phyloP scores from a whole-genome alignment of 2,888 invertebrate species.

The Tuberolachnus salignus region DNA sequence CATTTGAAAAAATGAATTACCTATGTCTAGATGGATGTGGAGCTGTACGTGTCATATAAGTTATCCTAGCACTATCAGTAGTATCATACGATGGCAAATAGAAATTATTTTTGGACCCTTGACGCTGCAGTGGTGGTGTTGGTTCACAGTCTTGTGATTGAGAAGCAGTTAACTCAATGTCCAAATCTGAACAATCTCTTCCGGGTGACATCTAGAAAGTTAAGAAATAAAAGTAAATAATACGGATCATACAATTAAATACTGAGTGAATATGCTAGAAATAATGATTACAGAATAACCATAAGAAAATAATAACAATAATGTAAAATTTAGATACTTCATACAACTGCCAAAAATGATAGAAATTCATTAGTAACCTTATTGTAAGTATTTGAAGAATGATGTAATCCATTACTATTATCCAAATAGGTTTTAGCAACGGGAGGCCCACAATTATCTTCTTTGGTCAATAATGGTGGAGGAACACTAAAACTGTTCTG shows the following conservation, averaged over 20 bases:
- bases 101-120: conserved; percentile 85
- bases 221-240: too few species aligned
- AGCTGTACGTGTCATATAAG: conserved; percentile 47
- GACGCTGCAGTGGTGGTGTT: conserved; percentile 83
- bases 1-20: conserved; percentile 20
- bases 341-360: not conserved
- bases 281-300: not conserved
- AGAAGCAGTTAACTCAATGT: conserved; percentile 86
- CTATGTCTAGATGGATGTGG: conserved; percentile 47
- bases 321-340: not conserved
- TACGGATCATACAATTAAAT: too few species aligned
- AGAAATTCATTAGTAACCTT: conserved; percentile 54
- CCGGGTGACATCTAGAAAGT: conserved; percentile 79
- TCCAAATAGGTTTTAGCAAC: conserved; percentile 90
- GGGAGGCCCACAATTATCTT: conserved; percentile 63
- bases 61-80: conserved; percentile 39
- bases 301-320: not conserved
- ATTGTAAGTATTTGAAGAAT: conserved; percentile 62
- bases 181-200: conserved; percentile 79
- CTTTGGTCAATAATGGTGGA: conserved; percentile 56
- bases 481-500: conserved; percentile 52
- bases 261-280: not conserved
- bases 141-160: conserved; percentile 93
- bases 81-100: conserved; percentile 72
- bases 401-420: conserved; percentile 79